Conservation (phyloP, 1,140 invertebrate species). For the Leptinotarsa undecemlineata region DNA sequence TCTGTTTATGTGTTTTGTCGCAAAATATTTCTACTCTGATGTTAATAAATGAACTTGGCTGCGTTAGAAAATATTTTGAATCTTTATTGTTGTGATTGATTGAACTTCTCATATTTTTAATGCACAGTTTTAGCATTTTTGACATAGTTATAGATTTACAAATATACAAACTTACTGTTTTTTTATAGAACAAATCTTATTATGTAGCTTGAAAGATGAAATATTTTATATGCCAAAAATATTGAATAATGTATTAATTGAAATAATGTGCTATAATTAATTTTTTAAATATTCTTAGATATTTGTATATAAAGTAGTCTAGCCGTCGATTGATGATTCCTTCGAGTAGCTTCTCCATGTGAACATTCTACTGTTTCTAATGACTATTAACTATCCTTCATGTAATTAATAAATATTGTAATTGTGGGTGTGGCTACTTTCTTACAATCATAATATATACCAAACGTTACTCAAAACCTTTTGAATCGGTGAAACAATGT, state of each 20-base stretch:
- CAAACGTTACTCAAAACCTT: no score
- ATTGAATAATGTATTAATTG: constrained; percentile 25
- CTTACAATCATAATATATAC: no score
- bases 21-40: constrained; percentile 1
- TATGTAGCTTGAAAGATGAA: constrained; percentile 28
- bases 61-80: constrained; percentile 10
- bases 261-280: constrained; percentile 27
- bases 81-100: constrained; percentile 26
- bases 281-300: constrained; percentile 7
- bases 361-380: constrained; percentile 18
- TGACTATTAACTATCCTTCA: constrained; percentile 18
- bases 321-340: constrained; percentile 6
- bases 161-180: constrained; percentile 23
- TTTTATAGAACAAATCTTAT: constrained; percentile 23
- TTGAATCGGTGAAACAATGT: no score
- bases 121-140: constrained; percentile 22
- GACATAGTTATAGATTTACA: constrained; percentile 21
- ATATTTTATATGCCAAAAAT: constrained; percentile 33
- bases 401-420: constrained; percentile 28
- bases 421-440: background rate
- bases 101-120: constrained; percentile 17
- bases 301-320: constrained; percentile 21
- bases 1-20: constrained; percentile 14
- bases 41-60: background rate
- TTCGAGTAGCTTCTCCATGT: constrained; percentile 21